A percentile compares a stretch with the other conserved stretches of the same genome.
Evolutionary conservation across 2,888 invertebrate species (phyloP).

Genomic region (Ophion costatus): DNA sequence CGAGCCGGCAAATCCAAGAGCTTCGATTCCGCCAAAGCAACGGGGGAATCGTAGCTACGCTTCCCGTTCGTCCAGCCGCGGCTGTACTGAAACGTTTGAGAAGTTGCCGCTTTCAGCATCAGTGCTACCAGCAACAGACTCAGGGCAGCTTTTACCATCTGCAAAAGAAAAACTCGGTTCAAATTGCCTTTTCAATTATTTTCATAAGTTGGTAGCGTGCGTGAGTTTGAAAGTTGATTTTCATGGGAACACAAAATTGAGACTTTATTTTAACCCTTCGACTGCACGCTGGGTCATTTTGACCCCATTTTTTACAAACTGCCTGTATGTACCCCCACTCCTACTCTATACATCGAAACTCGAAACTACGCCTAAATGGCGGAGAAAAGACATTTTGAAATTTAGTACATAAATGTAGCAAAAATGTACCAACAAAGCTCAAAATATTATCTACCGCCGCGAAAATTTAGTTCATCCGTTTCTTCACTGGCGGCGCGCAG

Average conservation of each 20-base stretch:
- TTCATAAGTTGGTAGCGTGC: neutral
- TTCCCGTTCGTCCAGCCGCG: conserved; percentile 92
- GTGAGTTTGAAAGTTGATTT: neutral
- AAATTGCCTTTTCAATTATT: conserved; percentile 20
- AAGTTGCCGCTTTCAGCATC: conserved; percentile 84
- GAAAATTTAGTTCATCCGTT: too few species aligned
- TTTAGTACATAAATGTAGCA: too few species aligned
- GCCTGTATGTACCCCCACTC: too few species aligned
- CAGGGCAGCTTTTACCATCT: conserved; percentile 52
- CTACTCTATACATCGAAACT: too few species aligned
- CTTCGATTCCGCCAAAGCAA: conserved; percentile 37
- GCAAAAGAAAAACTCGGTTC: neutral
- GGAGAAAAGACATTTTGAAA: too few species aligned
- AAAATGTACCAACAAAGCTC: too few species aligned
- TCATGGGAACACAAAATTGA: neutral
- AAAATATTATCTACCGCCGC: too few species aligned
- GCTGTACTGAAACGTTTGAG: conserved; percentile 91
- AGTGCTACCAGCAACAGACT: conserved; percentile 82
- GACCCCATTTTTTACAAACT: too few species aligned
- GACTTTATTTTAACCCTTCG: neutral
- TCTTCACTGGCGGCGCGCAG: too few species aligned
- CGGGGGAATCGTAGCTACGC: conserved; percentile 76
- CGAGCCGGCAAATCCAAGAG: conserved; percentile 41
- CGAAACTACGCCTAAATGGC: too few species aligned
- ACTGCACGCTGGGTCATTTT: too few species aligned